These are phyloP conservation scores for Mercenaria mercenaria DNA, from an alignment of 1,140 invertebrate genomes.

Conservation along the genomic window DNA sequence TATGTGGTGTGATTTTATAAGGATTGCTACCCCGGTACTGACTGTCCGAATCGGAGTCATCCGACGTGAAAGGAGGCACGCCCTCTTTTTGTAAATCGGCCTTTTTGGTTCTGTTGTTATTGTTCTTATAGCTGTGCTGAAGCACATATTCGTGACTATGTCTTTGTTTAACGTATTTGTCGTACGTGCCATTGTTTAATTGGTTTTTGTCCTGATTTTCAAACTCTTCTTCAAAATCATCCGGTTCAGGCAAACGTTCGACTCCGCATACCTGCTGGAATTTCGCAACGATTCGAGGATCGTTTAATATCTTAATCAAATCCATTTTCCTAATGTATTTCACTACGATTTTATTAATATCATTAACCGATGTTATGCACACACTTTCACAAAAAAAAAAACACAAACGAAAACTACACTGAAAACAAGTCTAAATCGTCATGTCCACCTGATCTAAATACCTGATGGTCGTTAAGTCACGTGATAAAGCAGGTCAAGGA, in stretches of 20 bases:
- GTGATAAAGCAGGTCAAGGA: constrained; percentile 54
- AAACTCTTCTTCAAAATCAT: constrained; percentile 18
- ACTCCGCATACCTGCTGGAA: constrained; percentile 54
- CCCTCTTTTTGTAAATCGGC: constrained; percentile 58
- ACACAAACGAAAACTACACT: not conserved
- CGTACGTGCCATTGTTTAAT: not conserved
- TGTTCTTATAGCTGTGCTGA: constrained; percentile 19
- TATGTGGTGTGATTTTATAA: constrained; percentile 64
- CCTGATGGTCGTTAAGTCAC: constrained; percentile 58
- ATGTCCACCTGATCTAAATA: constrained; percentile 31
- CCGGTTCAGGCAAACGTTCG: constrained; percentile 40
- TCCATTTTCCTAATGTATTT: constrained; percentile 37
- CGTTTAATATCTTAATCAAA: constrained; percentile 10
- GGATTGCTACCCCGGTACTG: not conserved
- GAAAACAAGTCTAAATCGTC: not conserved
- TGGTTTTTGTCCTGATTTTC: not conserved
- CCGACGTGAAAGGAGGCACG: constrained; percentile 53
- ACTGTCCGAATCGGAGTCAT: constrained; percentile 62
- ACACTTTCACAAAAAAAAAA: not conserved
- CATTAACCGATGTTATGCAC: not conserved
- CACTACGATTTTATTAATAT: not conserved
- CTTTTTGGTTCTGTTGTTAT: not conserved
- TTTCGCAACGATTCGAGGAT: constrained; percentile 52
- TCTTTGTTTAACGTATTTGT: constrained; percentile 45
- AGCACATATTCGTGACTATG: constrained; percentile 52